Percentiles rank a stretch among this genome's conserved stretches.
Evolutionary conservation across 2,888 invertebrate genomes (phyloP).

Genomic region (Liposcelis brunnea): DNA sequence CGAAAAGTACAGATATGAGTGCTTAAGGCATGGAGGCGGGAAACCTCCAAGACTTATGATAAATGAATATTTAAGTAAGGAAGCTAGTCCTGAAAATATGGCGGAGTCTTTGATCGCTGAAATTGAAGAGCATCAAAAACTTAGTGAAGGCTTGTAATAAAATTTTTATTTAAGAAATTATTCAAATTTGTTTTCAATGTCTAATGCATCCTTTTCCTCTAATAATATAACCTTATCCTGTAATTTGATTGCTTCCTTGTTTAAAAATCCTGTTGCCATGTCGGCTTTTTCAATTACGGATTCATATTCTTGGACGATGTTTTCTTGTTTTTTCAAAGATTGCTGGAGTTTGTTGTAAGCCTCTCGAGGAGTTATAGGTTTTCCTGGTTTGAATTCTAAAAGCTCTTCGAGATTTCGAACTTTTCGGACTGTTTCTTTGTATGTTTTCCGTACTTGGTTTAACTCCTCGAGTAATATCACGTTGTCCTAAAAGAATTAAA

Average conservation of each 20-base stretch:
- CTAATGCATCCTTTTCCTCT: not conserved
- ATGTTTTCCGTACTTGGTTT: slow-evolving; percentile 50
- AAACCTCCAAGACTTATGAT: slow-evolving; percentile 63
- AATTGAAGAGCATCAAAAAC: not conserved
- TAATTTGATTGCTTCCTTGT: not conserved
- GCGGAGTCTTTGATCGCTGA: slow-evolving; percentile 50
- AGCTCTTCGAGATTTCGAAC: not conserved
- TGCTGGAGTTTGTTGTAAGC: slow-evolving; percentile 45
- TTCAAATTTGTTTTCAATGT: not conserved
- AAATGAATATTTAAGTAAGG: slow-evolving; percentile 56
- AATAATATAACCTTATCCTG: not conserved
- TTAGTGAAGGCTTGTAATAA: too few relatives aligned
- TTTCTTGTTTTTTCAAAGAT: slow-evolving; percentile 40
- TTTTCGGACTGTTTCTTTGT: slow-evolving; percentile 41
- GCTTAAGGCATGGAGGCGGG: slow-evolving; percentile 77
- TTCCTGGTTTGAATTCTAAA: slow-evolving; percentile 28
- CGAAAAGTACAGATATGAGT: slow-evolving; percentile 53
- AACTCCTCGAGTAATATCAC: slow-evolving; percentile 57
- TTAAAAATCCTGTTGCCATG: slow-evolving; percentile 7
- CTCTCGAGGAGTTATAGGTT: slow-evolving; percentile 37
- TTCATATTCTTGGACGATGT: slow-evolving; percentile 31
- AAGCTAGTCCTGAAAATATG: slow-evolving; percentile 57
- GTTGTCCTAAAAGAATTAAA: slow-evolving; percentile 47
- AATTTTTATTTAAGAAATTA: too few relatives aligned
- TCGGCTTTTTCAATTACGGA: slow-evolving; percentile 22